phyloP scores from a whole-genome alignment of 92 coral and sea anemone genomes.

The Phymanthus crucifer region DNA sequence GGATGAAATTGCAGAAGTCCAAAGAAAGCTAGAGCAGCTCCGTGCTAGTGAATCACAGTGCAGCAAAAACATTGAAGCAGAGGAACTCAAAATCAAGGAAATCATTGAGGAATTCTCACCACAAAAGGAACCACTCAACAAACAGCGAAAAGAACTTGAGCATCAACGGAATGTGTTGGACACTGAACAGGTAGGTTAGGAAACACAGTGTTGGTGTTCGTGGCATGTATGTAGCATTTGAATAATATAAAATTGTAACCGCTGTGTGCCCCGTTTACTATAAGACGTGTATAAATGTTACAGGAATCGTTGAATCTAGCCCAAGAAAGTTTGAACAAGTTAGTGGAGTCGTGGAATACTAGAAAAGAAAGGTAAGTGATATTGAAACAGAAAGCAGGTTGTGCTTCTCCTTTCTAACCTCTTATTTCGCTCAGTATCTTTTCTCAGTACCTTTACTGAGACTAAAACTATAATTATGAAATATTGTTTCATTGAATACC shows the following conservation, averaged over 20 bases:
- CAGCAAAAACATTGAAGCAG: constrained; percentile 46
- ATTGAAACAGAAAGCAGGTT: too few relatives aligned
- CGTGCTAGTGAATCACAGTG: constrained; percentile 42
- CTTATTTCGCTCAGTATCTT: too few relatives aligned
- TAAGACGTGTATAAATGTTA: neutral
- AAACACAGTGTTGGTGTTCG: too few relatives aligned
- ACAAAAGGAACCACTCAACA: constrained; percentile 56
- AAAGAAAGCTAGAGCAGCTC: constrained; percentile 60
- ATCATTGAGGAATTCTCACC: constrained; percentile 59
- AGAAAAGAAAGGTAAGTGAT: constrained; percentile 48
- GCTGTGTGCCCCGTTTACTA: too few relatives aligned
- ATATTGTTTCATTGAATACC: too few relatives aligned
- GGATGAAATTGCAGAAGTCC: constrained; percentile 70
- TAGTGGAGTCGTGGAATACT: constrained; percentile 17
- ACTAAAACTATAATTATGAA: too few relatives aligned
- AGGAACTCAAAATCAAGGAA: constrained; percentile 65
- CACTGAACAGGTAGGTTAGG: constrained; percentile 67
- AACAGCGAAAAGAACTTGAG: constrained; percentile 59
- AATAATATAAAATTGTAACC: too few relatives aligned
- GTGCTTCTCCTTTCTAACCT: too few relatives aligned
- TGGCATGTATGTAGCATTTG: too few relatives aligned
- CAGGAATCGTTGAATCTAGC: constrained; percentile 42
- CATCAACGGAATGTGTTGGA: constrained; percentile 43
- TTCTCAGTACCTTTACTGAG: too few relatives aligned
- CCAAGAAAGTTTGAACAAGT: constrained; percentile 39